Base-by-base conservation (phyloP, 1,140 invertebrate species). In the Drosophila watanabei region DNA sequence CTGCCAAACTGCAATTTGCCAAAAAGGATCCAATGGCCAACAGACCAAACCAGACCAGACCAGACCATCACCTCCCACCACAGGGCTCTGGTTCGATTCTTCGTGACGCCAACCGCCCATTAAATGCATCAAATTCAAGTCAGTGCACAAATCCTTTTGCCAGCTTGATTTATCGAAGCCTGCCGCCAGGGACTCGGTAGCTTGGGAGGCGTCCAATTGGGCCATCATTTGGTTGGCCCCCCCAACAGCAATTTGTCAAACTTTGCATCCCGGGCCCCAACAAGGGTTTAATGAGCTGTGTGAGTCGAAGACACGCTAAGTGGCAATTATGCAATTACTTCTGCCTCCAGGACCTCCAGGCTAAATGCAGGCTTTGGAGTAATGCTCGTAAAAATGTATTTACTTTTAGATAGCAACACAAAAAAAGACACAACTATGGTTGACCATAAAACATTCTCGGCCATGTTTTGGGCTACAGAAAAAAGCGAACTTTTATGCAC, bases 1-100 rank as follows among this genome's bases (percentile, higher is more conserved):
- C 75, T 68, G 75, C 63, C 75, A 77, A 77, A 60, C 46, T 77
- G 63, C 73, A 77, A 77, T 68, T 77, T 77, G 54, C 73, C 75
- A 77, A 68, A 48, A 48, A 52, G 32, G 41, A 30, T 30, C 49
- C 20, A 37, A 20, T 2, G 52, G 52, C 52, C 33, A 49, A 11
- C 33, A 18, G 24, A 6, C 24, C 33, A 18, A 14, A 6, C 24
- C 24, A 57, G 51, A 30, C 14, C 45, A 24, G 3, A 24, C 24
- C 24, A 57, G 51, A 30, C 14, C 45, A 24, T 24, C 24, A 30
- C 24, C 28, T 41, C 18, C 62, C 20, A 18, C n/a, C 43, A 52
- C 46, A 43, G 62, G 46, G 28, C 48, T 35, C 32, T 18, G 5
- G 35, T 5, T 28, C 20, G 54, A 39, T 48, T 35, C 28, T 49